Base-by-base conservation (phyloP, 64 coral and sea anemone species). In the Orbicella faveolata region DNA sequence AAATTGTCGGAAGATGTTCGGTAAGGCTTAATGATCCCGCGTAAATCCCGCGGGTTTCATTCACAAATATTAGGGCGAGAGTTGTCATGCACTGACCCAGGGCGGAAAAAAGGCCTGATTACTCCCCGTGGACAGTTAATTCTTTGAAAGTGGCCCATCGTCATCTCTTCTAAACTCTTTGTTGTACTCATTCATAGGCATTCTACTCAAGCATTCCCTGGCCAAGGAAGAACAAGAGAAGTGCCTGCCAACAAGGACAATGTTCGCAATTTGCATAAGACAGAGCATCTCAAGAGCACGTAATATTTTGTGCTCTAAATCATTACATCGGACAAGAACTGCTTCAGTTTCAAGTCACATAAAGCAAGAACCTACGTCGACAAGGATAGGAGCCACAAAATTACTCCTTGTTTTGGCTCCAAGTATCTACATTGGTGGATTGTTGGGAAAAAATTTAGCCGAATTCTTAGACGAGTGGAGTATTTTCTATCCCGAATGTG, bases 401-500 rank as follows among this genome's bases (percentile, higher is more conserved):
- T 62, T 84, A 17, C 34, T 89, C 6, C 14, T 94, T 69, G 67
- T 87, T 8, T 12, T 94, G 23, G 61, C 79, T 15, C 95, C 95
- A 8, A 81, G 91, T 70, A 21, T 96, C 17, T 96, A 96, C 69
- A 41, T 96, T 78, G 95, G 95, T 57, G 95, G 91, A 37, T 69
- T 4, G 17, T 37, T 93, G 52, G 91, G 83, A n/a, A 91, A 83
- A 70, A 78, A 83, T 74, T 73, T 96, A 16, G 88, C 95, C 15
- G 77, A 79, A 11, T 36, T 94, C 75, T 67, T 94, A 18, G 91
- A 96, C 19, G 95, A 93, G 80, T 96, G 91, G 91, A 93, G 86
- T 76, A 96, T 96, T 76, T 96, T 96, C 81, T 34, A 5, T 53
- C 89, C 84, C 8, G 91, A 93, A 25, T 90, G 93, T 57, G 91